Conservation (phyloP, 2,113 vertebrate species). For the Malurus melanocephalus region DNA sequence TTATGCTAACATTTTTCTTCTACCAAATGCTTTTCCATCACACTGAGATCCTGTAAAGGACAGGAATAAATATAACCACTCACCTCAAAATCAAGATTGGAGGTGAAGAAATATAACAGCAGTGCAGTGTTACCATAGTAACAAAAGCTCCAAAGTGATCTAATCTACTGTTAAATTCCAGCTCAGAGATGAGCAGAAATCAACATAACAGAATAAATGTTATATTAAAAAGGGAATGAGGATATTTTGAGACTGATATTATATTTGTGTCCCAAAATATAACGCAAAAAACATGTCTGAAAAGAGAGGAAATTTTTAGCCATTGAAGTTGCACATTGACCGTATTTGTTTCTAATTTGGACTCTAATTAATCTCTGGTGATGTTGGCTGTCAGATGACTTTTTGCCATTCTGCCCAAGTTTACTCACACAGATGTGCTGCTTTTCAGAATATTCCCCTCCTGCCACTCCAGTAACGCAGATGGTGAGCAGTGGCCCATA, state of each 20-base stretch:
- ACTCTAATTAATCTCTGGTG: constrained; percentile 9
- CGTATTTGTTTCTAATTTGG: background rate
- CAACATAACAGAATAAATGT: constrained; percentile 61
- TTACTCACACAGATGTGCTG: background rate
- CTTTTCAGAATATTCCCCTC: background rate
- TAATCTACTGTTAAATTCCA: constrained; percentile 71
- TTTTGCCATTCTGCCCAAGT: background rate
- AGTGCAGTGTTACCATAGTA: constrained; percentile 69
- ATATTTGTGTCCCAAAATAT: background rate
- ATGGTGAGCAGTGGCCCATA: background rate
- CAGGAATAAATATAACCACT: constrained; percentile 63
- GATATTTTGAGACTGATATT: constrained; percentile 43
- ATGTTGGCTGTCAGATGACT: background rate
- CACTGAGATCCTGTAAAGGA: constrained; percentile 45
- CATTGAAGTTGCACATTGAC: background rate
- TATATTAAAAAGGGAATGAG: background rate
- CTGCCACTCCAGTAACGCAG: rapidly evolving
- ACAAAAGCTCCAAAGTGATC: constrained; percentile 70
- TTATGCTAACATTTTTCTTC: constrained; percentile 27
- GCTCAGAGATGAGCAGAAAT: constrained; percentile 66
- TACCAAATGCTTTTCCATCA: constrained; percentile 31
- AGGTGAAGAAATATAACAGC: constrained; percentile 59
- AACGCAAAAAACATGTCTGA: background rate
- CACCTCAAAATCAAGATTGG: constrained; percentile 60
- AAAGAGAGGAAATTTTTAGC: background rate